phyloP scores from a whole-genome alignment of 2,888 invertebrate species.

The Cosmopolites sordidus region DNA sequence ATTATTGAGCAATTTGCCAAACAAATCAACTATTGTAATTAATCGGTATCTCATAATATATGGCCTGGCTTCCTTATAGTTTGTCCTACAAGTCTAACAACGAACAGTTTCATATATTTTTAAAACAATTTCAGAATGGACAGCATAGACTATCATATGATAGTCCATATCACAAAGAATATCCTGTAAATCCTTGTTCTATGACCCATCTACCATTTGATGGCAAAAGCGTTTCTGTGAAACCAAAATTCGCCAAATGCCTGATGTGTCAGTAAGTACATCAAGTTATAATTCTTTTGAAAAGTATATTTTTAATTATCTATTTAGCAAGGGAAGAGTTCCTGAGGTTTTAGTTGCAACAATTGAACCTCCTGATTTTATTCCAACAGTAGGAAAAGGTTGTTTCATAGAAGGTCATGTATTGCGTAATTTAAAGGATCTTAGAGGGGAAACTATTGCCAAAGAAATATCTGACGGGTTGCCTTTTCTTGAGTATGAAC shows the following conservation, averaged over 20 bases:
- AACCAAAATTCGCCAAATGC: constrained; percentile 70
- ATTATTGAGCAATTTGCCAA: too few species aligned
- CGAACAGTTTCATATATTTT: too few species aligned
- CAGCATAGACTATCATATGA: constrained; percentile 34
- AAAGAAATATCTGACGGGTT: constrained; percentile 92
- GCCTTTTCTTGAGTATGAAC: constrained; percentile 93
- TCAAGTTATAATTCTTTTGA: not conserved
- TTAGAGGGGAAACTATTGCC: constrained; percentile 79
- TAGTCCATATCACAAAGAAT: constrained; percentile 39
- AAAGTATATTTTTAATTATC: not conserved
- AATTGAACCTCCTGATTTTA: constrained; percentile 74
- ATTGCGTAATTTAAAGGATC: constrained; percentile 71
- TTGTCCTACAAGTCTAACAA: too few species aligned
- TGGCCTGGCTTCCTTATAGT: too few species aligned
- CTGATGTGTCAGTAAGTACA: constrained; percentile 60
- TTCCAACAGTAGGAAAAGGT: constrained; percentile 68
- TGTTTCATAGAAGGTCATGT: constrained; percentile 71
- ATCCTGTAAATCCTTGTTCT: constrained; percentile 31
- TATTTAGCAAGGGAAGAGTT: constrained; percentile 71
- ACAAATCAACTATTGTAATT: too few species aligned
- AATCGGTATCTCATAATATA: too few species aligned
- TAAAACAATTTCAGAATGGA: constrained; percentile 28
- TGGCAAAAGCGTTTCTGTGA: constrained; percentile 65
- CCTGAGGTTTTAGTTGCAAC: constrained; percentile 89
- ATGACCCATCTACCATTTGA: constrained; percentile 82